Evolutionary conservation across 2,113 vertebrate species (phyloP), one percentile per base, ranked within the genome.

Genomic region (Tautogolabrus adspersus): DNA sequence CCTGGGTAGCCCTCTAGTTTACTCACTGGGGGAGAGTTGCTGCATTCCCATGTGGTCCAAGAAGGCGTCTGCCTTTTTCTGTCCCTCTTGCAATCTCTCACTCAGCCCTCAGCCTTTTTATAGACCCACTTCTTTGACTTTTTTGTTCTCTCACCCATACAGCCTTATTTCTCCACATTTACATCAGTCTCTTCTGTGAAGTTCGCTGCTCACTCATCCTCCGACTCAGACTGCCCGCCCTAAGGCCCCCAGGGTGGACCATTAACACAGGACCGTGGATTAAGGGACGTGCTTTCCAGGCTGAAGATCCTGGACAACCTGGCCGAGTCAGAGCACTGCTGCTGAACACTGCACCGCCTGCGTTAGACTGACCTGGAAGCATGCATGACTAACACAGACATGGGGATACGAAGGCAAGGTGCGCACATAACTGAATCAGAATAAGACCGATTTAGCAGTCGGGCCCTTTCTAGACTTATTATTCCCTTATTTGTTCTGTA

Each of bases 121-220:
- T 83, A 81, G 76, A 71, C 63, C 16, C 63, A 8, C 5, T 68
- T 68, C 84, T 81, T 64, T 73, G 64, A 72, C 71, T 83, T 75
- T 82, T 79, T 23, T 73, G 67, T 87, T 79, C 75, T 77, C 76
- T 82, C 78, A 60, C 72, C 83, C 88, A 85, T 49, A 46, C 56
- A 77, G 84, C 83, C 49, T 81, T 72, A 81, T 90, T 90, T 91
- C 88, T 90, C 84, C 89, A 88, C 87, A 91, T 93, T 92, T 92
- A 84, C 91, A 83, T 93, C 89, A 93, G 90, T 88, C 84, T 75
- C 68, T 86, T 66, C 74, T 88, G 70, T 89, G 81, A 87, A 85
- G 87, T 66, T 82, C 0, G 11, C 81, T 58, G 80, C 86, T 84
- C 89, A 74, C 89, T 88, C 89, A 81, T 82, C 72, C 77, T 57